Conservation (phyloP, 2,113 vertebrate genomes). For the Ursus arctos region DNA sequence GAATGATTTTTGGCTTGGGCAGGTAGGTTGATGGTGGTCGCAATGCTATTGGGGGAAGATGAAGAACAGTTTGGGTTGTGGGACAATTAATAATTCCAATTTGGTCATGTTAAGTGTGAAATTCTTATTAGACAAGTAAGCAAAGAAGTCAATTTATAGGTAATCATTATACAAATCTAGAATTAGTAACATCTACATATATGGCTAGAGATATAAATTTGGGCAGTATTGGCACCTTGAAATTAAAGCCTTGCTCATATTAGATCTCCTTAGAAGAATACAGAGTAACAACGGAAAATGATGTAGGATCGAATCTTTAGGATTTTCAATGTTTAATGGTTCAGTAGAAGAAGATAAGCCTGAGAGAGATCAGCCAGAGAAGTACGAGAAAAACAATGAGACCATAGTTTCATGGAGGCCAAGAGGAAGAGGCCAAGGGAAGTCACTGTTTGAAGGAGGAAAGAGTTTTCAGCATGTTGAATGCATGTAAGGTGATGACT, state of each 20-base stretch:
- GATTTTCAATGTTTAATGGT: not conserved
- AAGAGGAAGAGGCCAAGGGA: not conserved
- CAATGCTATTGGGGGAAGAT: not conserved
- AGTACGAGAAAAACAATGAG: not conserved
- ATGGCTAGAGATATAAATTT: not conserved
- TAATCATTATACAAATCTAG: not conserved
- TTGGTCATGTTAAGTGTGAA: not conserved
- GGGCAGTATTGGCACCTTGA: not conserved
- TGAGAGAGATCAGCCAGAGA: not conserved
- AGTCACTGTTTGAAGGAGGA: not conserved
- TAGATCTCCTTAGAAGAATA: not conserved
- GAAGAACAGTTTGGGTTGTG: not conserved
- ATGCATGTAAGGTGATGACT: not conserved
- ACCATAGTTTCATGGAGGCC: not conserved
- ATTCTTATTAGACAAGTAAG: constrained; percentile 1
- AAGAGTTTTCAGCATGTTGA: constrained; percentile 10
- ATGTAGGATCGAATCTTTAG: not conserved
- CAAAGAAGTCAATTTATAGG: not conserved
- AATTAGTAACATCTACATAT: not conserved
- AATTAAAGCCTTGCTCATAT: not conserved
- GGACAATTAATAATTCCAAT: constrained; percentile 1
- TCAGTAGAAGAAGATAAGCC: constrained; percentile 19
- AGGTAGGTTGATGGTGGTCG: not conserved
- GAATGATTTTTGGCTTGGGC: constrained; percentile 1
- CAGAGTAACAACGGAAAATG: not conserved